phyloP scores from a whole-genome alignment of 1,140 invertebrate species.

The Micrasema longulum region DNA sequence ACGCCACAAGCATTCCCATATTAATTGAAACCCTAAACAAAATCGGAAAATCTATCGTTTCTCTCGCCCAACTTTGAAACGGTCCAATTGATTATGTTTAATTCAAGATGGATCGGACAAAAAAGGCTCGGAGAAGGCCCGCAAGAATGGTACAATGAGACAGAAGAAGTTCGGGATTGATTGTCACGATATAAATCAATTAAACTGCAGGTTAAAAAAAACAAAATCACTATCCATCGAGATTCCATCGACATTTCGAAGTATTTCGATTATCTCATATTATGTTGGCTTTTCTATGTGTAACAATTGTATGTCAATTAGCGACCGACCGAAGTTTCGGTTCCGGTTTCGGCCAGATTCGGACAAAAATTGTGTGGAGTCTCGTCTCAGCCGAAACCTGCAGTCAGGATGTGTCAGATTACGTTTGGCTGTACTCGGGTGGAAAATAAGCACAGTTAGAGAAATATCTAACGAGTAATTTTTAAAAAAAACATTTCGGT shows the following conservation, averaged over 20 bases:
- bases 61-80: slow-evolving; percentile 21
- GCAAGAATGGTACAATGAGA: slow-evolving; percentile 20
- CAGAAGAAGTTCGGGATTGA: slow-evolving; percentile 23
- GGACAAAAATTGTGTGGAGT: too few species aligned
- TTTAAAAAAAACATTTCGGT: too few species aligned
- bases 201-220: slow-evolving; percentile 42
- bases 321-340: too few species aligned
- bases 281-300: too few species aligned
- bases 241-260: slow-evolving; percentile 50
- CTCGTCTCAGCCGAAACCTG: too few species aligned
- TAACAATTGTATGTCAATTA: too few species aligned
- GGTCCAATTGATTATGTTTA: slow-evolving; percentile 32
- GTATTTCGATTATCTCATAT: slow-evolving; percentile 50
- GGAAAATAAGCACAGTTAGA: too few species aligned
- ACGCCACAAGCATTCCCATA: slow-evolving; percentile 12
- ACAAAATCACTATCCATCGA: slow-evolving; percentile 45
- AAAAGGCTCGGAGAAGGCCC: neutral
- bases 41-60: slow-evolving; percentile 25
- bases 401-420: too few species aligned
- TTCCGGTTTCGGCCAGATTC: too few species aligned
- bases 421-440: too few species aligned
- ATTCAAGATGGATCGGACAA: slow-evolving; percentile 21
- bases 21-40: slow-evolving; percentile 26
- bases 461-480: too few species aligned
- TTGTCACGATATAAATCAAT: slow-evolving; percentile 54